A percentile compares a stretch with the other conserved stretches of the same genome.
Evolutionary conservation across 2,888 invertebrate species (phyloP).

Genomic region (Tryphoninae sp.): DNA sequence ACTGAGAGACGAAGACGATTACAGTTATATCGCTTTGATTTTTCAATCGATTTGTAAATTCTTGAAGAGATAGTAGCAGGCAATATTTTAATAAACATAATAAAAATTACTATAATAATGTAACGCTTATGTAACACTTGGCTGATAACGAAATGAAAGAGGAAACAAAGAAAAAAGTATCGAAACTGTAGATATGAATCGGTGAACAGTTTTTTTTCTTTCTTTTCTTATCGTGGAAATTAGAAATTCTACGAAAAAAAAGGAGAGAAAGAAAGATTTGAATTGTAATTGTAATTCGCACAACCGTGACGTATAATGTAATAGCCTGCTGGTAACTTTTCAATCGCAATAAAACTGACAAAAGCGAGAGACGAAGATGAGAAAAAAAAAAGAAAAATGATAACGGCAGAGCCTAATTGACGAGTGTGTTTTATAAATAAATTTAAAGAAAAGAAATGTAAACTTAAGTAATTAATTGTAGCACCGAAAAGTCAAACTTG

Average conservation of each 20-base stretch:
- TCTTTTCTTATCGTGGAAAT: conserved; percentile 7
- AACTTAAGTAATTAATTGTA: conserved; percentile 1
- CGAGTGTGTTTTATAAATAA: conserved; percentile 41
- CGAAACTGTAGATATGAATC: conserved; percentile 55
- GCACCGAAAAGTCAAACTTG: conserved; percentile 1
- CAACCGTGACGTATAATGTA: conserved; percentile 48
- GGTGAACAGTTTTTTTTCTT: conserved; percentile 15
- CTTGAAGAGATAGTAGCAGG: conserved; percentile 63
- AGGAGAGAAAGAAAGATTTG: conserved; percentile 13
- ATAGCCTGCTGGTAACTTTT: conserved; percentile 64
- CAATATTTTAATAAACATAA: conserved; percentile 62
- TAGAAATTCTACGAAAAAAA: conserved; percentile 25
- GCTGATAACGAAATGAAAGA: conserved; percentile 35
- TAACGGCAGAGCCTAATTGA: background rate
- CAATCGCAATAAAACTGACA: conserved; percentile 55
- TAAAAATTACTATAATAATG: conserved; percentile 44
- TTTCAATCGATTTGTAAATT: conserved; percentile 59
- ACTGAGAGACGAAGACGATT: conserved; percentile 6
- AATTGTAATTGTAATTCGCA: conserved; percentile 53
- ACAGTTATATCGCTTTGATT: conserved; percentile 35
- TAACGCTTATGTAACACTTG: conserved; percentile 49
- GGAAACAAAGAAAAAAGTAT: conserved; percentile 30
- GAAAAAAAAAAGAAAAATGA: conserved; percentile 1
- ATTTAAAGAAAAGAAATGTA: conserved; percentile 15
- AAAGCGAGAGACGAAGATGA: conserved; percentile 33